Evolutionary conservation across 1,140 invertebrate genomes (phyloP), one percentile per base, ranked within the genome.

Genomic region (Drosophila tani): DNA sequence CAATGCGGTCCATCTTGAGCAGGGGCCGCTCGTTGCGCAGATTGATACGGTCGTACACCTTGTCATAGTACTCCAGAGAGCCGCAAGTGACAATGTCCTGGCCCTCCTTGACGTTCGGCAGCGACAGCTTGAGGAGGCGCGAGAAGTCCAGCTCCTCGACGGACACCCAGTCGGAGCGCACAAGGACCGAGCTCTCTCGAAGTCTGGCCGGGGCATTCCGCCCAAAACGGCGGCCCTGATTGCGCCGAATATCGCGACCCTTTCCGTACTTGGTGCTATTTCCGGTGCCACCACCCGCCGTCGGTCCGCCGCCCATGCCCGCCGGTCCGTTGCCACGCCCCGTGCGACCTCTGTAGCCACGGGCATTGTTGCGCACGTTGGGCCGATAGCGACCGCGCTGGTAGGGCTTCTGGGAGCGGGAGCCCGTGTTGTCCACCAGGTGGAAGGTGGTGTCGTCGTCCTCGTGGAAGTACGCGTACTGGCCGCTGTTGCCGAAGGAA

Each of bases 61-160:
- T 99, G 92, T 99, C 99, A 92, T 99, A 99, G 93, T 96, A 99
- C 85, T 99, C 99, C 82, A 99, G 93, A 2, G 97, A 96, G 73
- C 99, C 99, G 93, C 98, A 99, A 79, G 96, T 97, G 14, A 96
- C 91, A 78, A 96, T 94, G 81, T 97, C 96, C 69, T 96, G 95
- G 84, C 94, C 97, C 70, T 99, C 98, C 81, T 97, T 97, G 38
- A 99, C 95, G 75, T 95, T 95, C 1, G 98, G 98, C 51, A 99
- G 93, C 41, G 97, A 98, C 0, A 99, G 94, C 93, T 99, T 99
- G 12, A 96, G 95, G 27, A 99, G 94, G 8, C 98, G 95, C 17
- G 97, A 97, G 92, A 99, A 99, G 93, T 99, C 99, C 96, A 99
- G 99, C 93, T 99, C 99, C 93, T 99, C 98, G 84, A 99, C 97